Base-by-base conservation (phyloP, 1,140 invertebrate genomes). In the Drepana arcuata region DNA sequence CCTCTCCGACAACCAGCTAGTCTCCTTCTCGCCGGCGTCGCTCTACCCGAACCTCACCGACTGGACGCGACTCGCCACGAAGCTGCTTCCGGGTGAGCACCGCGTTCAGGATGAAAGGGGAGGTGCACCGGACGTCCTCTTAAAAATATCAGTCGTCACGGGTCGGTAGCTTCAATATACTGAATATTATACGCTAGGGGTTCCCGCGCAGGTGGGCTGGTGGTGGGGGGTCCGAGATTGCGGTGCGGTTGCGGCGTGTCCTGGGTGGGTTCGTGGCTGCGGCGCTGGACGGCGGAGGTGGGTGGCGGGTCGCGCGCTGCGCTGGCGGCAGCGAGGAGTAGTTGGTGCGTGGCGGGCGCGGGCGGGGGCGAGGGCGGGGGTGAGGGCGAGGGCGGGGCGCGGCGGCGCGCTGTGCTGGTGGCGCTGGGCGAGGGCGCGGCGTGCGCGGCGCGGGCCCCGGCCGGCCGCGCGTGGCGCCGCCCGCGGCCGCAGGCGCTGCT, bases 231-330 rank as follows among this genome's bases (percentile, higher is more conserved):
- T 28, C 95, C 95, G 71, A 92, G 92, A 0, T 87, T 94, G 56
- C 86, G 88, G 13, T 96, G 94, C 59, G 93, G 93, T 32, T 96
- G 94, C 65, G 90, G 92, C 11, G 85, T 94, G 21, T 90, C 93
- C 2, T 95, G 93, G 93, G 84, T 95, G 23, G 92, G 93, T 4
- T 86, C 92, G 34, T 96, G 94, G 94, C 80, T 95, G 36, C 81
- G 93, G 10, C 85, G 93, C 26, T 95, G 93, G 93, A 90, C 73
- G 1, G 78, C 75, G 7, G 80, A 83, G 42, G 83, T 82, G 13
- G 83, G 81, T 26, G 75, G 46, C 3, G 50, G 50, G 14, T 27
- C 30, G 12, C 14, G 45, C 0, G 39, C 24, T 1, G 51, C 39
- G 15, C 41, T 34, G 16, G 36, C 11, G 16, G 55, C 53, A 14